phyloP scores from a whole-genome alignment of 2,888 invertebrate species.

The Endotricha flammealis region DNA sequence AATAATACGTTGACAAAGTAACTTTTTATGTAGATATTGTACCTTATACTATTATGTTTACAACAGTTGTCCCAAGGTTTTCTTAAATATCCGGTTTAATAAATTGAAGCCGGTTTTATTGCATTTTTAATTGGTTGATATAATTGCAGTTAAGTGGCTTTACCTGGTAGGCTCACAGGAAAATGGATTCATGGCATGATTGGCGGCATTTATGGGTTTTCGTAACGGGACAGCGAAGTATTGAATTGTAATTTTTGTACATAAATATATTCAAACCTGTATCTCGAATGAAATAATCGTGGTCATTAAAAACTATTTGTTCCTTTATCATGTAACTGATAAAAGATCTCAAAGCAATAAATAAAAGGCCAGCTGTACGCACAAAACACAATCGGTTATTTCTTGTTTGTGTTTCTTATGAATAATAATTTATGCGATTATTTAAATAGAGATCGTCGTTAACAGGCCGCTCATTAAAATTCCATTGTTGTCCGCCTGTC shows the following conservation, averaged over 20 bases:
- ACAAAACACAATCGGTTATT: slow-evolving; percentile 37
- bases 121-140: slow-evolving; percentile 3
- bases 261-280: slow-evolving; percentile 10
- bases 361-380: slow-evolving; percentile 28
- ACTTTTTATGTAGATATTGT: too few species aligned
- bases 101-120: slow-evolving; percentile 6
- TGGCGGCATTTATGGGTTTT: slow-evolving; percentile 1
- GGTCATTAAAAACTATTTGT: slow-evolving; percentile 6
- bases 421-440: slow-evolving; percentile 69
- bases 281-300: not conserved
- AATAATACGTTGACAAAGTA: too few species aligned
- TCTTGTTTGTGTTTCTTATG: slow-evolving; percentile 57
- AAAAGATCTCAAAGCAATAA: slow-evolving; percentile 25
- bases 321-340: slow-evolving; percentile 39
- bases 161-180: not conserved
- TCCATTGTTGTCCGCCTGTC: slow-evolving; percentile 58
- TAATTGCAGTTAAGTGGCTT: slow-evolving; percentile 5
- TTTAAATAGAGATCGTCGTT: slow-evolving; percentile 62
- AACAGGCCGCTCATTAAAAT: slow-evolving; percentile 66
- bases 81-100: slow-evolving; percentile 2
- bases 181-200: slow-evolving; percentile 1
- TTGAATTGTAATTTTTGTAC: not conserved
- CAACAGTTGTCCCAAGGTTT: slow-evolving; percentile 4
- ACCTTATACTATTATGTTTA: too few species aligned
- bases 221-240: not conserved